Base-by-base conservation (phyloP, 2,797 vertebrate species). In the Chrosomus eos region DNA sequence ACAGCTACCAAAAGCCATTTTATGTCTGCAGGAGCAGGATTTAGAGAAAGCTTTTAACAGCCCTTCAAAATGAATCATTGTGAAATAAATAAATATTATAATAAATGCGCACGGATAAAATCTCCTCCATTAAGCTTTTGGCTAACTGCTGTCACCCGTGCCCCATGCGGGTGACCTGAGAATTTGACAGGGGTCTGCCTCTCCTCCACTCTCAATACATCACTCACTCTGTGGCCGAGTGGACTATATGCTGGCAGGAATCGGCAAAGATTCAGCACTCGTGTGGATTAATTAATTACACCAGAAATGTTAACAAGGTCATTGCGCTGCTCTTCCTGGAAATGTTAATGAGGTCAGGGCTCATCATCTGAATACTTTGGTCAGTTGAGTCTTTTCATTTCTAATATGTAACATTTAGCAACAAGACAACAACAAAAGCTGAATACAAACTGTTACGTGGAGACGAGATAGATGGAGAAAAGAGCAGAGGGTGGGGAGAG, bases 251-350 rank as follows among this genome's bases (percentile, higher is more conserved):
- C 88, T 81, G 82, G 78, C 84, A 80, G 83, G 90, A 85, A 87
- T 84, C 66, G 31, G 83, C 81, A 84, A 82, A 77, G 64, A 81
- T 84, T 92, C 93, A 89, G 90, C 89, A 89, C 90, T 94, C 93
- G 58, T 91, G 93, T 60, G 89, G 93, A 92, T 93, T 95, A 93
- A 95, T 95, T 94, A 95, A 95, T 95, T 93, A 95, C 89, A 70
- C 64, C 91, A 88, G 90, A 87, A 93, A 92, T 93, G 92, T 89
- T 93, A 93, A 89, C 89, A 93, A 94, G 93, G 93, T 94, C 93
- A 90, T 87, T 51, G 83, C 77, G 11, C 80, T 3, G 88, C 91
- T 92, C 91, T 89, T 90, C 92, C 86, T 88, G 91, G 89, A 91
- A 90, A 84, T 74, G 87, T 85, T 90, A 85, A 91, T 58, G 87